These are phyloP conservation scores for Pandemis corylana DNA, from an alignment of 2,888 invertebrate species.

Conservation along the genomic window DNA sequence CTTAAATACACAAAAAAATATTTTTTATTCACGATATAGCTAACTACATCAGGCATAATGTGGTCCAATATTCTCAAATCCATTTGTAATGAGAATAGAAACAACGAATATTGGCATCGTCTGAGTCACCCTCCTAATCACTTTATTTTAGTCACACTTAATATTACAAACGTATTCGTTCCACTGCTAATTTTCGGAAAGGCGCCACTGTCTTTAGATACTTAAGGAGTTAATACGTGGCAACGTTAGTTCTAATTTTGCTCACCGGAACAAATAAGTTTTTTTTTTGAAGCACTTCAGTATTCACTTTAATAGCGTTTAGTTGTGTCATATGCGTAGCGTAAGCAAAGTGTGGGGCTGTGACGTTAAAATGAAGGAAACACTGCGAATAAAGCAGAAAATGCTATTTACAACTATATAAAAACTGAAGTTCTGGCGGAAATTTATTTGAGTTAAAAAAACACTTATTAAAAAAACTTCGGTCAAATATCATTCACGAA, in stretches of 20 bases:
- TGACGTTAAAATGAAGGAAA: not conserved
- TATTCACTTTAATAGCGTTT: constrained; percentile 11
- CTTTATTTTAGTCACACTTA: constrained; percentile 13
- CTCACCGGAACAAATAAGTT: constrained; percentile 26
- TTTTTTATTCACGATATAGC: too few relatives aligned
- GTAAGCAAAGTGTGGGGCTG: constrained; percentile 28
- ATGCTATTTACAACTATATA: not conserved
- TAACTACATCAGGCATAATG: too few relatives aligned
- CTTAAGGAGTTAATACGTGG: not conserved
- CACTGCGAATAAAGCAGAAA: constrained; percentile 2
- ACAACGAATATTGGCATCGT: not conserved
- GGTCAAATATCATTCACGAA: not conserved
- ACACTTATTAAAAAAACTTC: not conserved
- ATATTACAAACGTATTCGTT: constrained; percentile 22
- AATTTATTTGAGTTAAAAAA: not conserved
- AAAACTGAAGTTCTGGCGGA: not conserved
- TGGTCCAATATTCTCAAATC: too few relatives aligned
- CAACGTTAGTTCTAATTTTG: constrained; percentile 16
- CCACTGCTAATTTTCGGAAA: not conserved
- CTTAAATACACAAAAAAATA: too few relatives aligned
- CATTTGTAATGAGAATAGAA: too few relatives aligned
- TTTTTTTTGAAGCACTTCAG: constrained; percentile 10
- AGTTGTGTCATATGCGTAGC: constrained; percentile 31
- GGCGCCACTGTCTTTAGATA: not conserved
- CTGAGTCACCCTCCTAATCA: constrained; percentile 11